Conservation (phyloP, 2,113 vertebrate species). For the Stegastes partitus region DNA sequence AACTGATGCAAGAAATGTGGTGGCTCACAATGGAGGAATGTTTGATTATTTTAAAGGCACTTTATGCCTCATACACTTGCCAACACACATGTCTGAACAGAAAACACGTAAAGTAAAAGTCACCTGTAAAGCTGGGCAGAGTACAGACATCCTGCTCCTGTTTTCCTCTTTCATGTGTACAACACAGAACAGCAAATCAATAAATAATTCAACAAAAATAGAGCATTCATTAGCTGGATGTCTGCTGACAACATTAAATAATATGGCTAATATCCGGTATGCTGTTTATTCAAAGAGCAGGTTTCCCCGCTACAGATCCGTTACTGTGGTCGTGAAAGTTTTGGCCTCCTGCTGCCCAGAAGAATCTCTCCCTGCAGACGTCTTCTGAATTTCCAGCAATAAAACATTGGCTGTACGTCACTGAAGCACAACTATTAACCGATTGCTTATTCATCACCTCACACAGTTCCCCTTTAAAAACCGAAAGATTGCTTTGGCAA, state of each 20-base stretch:
- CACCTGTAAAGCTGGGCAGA: slow-evolving; percentile 61
- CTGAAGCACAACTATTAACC: not conserved
- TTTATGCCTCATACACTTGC: slow-evolving; percentile 79
- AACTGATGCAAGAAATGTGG: slow-evolving; percentile 55
- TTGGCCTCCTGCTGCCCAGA: slow-evolving; percentile 17
- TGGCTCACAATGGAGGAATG: slow-evolving; percentile 77
- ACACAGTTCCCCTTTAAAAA: slow-evolving; percentile 10
- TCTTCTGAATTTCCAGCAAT: slow-evolving; percentile 10
- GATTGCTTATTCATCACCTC: slow-evolving; percentile 46
- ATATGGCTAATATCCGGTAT: slow-evolving; percentile 78
- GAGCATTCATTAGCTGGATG: slow-evolving; percentile 54
- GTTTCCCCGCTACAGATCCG: not conserved
- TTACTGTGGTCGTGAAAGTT: not conserved
- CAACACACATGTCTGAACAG: slow-evolving; percentile 54
- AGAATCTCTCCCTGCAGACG: slow-evolving; percentile 1
- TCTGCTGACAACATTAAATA: slow-evolving; percentile 57
- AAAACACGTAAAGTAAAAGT: slow-evolving; percentile 54
- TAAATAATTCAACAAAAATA: slow-evolving; percentile 47
- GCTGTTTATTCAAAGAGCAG: slow-evolving; percentile 35
- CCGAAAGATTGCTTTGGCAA: slow-evolving; percentile 70
- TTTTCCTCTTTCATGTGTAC: slow-evolving; percentile 25
- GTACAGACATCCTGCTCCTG: slow-evolving; percentile 29
- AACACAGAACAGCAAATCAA: slow-evolving; percentile 58
- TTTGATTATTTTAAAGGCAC: slow-evolving; percentile 80
- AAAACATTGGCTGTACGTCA: not conserved